These are phyloP conservation scores for Camelus dromedarius DNA, from an alignment of 2,113 vertebrate genomes.

Conservation along the genomic window DNA sequence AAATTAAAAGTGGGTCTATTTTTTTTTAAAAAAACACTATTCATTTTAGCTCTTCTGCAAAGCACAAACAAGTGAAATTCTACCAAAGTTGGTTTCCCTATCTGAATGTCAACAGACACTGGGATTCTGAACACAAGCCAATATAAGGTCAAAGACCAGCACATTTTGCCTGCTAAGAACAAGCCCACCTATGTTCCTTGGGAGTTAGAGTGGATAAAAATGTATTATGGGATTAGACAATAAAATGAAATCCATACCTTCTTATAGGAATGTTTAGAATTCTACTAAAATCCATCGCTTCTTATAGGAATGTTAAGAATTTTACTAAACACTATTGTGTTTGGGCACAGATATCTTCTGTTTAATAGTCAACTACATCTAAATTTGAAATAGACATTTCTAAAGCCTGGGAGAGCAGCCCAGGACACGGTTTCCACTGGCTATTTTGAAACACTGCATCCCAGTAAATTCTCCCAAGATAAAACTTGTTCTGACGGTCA, in stretches of 20 bases:
- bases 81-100: constrained; percentile 79
- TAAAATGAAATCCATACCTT: constrained; percentile 81
- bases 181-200: constrained; percentile 76
- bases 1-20: neutral
- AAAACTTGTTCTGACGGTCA: constrained; percentile 14
- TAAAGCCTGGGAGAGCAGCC: neutral
- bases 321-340: constrained; percentile 8
- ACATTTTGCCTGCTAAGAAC: constrained; percentile 79
- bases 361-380: neutral
- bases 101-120: constrained; percentile 75
- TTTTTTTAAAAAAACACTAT: constrained; percentile 49
- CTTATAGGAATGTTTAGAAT: constrained; percentile 70
- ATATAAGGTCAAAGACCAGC: constrained; percentile 77
- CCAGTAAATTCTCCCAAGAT: constrained; percentile 17
- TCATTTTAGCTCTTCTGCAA: constrained; percentile 40
- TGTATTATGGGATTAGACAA: constrained; percentile 80
- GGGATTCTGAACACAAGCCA: constrained; percentile 81
- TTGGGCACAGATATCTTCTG: constrained; percentile 36
- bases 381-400: constrained; percentile 33
- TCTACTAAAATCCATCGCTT: constrained; percentile 41
- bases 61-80: constrained; percentile 76
- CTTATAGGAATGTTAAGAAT: constrained; percentile 70
- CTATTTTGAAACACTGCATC: neutral
- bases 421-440: neutral
- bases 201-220: constrained; percentile 81